A percentile compares a stretch with the other conserved stretches of the same genome.
These are phyloP conservation scores for Gryllus bimaculatus DNA, from an alignment of 1,140 invertebrate genomes.

Conservation along the genomic window DNA sequence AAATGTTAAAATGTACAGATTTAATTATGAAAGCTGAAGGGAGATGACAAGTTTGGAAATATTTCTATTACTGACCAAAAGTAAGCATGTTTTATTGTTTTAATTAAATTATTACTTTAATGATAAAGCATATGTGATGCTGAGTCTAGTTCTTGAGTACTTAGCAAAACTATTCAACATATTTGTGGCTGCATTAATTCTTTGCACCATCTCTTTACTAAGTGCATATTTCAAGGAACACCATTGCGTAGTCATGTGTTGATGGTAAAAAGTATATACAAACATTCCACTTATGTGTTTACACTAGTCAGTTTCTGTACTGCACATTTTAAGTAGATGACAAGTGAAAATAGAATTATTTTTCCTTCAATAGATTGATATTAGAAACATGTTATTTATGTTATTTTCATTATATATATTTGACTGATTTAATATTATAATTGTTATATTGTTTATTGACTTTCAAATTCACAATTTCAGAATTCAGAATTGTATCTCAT, in stretches of 20 bases:
- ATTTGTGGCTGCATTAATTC: too few relatives aligned
- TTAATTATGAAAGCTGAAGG: not conserved
- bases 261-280: not conserved
- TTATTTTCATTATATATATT: not conserved
- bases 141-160: too few relatives aligned
- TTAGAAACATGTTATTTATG: not conserved
- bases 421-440: not conserved
- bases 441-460: too few relatives aligned
- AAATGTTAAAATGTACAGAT: not conserved
- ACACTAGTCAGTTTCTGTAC: conserved; percentile 1
- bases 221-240: not conserved
- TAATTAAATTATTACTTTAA: too few relatives aligned
- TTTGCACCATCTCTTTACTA: too few relatives aligned
- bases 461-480: too few relatives aligned
- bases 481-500: too few relatives aligned
- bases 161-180: too few relatives aligned
- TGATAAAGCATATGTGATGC: too few relatives aligned
- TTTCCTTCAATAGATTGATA: not conserved
- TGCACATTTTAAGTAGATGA: not conserved
- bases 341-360: not conserved
- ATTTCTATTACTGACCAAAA: too few relatives aligned
- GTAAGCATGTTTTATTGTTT: too few relatives aligned
- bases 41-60: too few relatives aligned
- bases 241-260: not conserved
- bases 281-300: conserved; percentile 5